Base-by-base conservation (phyloP, 2,888 invertebrate species). In the Matsumyia berberina region DNA sequence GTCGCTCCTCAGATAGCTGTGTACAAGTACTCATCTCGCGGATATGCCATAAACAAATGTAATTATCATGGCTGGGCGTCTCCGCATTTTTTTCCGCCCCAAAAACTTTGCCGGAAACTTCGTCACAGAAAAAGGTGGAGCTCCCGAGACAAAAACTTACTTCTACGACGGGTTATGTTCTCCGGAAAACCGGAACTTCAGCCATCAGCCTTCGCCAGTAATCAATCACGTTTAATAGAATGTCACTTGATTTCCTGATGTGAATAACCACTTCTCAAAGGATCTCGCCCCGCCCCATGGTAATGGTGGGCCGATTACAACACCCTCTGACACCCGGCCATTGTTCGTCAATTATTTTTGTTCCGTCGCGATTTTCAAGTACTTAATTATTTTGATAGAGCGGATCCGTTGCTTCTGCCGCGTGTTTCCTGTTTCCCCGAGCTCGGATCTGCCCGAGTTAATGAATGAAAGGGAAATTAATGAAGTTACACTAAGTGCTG, bases 191-290 rank as follows among this genome's bases (percentile, higher is more conserved):
- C 42, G 55, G 69, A 53, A 62, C 62, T 44, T 35, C 24, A 24
- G 55, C 42, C 42, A 37, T 70, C 17, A 62, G 77, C 29, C 15
- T 62, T 42, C 60, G 46, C 9, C 46, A 60, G 73, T 57, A 72
- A 83, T 83, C 82, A 83, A 83, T 83, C 82, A 78, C 82, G 60
- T 83, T 83, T 67, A 78, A 78, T 83, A 83, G 55, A 83, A 78
- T 77, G 82, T 78, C 82, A 78, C 67, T 62, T 42, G 46, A 66
- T 67, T 83, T 83, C 78, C 82, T 60, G 80, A 31, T 67, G 33
- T 73, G 73, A 82, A 37, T 62, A 72, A 60, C 58, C 66, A 44
- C 58, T 51, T 60, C 51, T 58, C 39, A 33, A n/a, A 58, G 31
- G 15, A 70, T 3, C 24, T 35, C 15, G 29, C 19, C 29, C 33